Conservation (phyloP, 2,113 vertebrate species). For the Stegostoma tigrinum region DNA sequence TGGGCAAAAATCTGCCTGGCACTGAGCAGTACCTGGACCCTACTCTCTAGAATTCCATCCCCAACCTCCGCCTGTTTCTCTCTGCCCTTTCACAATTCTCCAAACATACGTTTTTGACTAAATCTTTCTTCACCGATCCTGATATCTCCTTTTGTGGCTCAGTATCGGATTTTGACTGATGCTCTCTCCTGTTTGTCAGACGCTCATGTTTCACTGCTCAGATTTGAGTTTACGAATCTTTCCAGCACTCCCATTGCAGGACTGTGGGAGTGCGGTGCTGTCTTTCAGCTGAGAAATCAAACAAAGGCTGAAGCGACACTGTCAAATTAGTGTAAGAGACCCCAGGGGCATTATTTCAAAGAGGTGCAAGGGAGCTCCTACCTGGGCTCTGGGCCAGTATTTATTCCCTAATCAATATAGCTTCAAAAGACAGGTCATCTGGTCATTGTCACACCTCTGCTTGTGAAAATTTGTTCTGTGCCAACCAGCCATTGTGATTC, state of each 20-base stretch:
- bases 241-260: neutral
- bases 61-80: neutral
- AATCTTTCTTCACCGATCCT: neutral
- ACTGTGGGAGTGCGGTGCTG: neutral
- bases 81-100: neutral
- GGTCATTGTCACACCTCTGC: neutral
- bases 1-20: no score
- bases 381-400: neutral
- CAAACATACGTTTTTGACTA: neutral
- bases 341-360: neutral
- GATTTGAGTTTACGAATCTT: neutral
- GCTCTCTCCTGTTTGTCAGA: neutral
- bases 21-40: neutral
- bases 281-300: neutral
- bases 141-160: neutral
- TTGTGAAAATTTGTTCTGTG: neutral
- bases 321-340: neutral
- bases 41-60: neutral
- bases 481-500: neutral
- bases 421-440: neutral
- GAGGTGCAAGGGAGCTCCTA: neutral
- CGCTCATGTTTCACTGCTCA: neutral
- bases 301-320: neutral
- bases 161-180: neutral
- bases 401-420: neutral